Base-by-base conservation (phyloP, 2,888 invertebrate species). In the Saturnia pavonia region DNA sequence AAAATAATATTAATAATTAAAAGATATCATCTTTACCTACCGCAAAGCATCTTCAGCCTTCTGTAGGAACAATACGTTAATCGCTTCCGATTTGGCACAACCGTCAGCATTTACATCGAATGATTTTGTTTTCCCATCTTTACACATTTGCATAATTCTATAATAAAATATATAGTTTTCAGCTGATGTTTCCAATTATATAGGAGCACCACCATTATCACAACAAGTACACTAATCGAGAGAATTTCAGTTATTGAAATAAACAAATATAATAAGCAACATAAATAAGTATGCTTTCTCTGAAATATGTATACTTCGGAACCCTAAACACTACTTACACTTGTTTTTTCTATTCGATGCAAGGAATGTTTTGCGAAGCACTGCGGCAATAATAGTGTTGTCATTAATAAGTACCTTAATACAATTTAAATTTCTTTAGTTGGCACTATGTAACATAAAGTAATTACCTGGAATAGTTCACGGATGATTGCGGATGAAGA, bases 41-140 rank as follows among this genome's bases (percentile, higher is more conserved):
- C 84, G 78, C 25, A 78, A 70, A 19, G 82, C 82, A 71, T 82
- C 86, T 48, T 93, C 89, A 45, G 91, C 92, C 78, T 95, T 96
- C 85, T 97, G 97, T 9, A 97, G 81, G 72, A 95, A 95, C 4
- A 97, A 74, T 0, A 95, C 95, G 68, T 94, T 94, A 6, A 96
- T 87, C 0, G 96, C 95, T 86, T 97, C 97, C 68, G 96, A 95
- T 67, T 96, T 94, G 0, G 95, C 95, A 77, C 97, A 81, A 0
- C 97, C 97, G 78, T 95, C 93, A 1, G 96, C 96, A 67, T 95
- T 92, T 60, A 95, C 95, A 85, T 98, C 98, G 84, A 98, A 98
- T 0, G 96, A 96, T 79, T 97, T 97, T 82, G 98, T 98, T 74
- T 94, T 94, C 0, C 98, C 98, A 76, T 98, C 96, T 0, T 92